These are phyloP conservation scores for Psettodes erumei DNA, from an alignment of 2,113 vertebrate species.

Conservation along the genomic window DNA sequence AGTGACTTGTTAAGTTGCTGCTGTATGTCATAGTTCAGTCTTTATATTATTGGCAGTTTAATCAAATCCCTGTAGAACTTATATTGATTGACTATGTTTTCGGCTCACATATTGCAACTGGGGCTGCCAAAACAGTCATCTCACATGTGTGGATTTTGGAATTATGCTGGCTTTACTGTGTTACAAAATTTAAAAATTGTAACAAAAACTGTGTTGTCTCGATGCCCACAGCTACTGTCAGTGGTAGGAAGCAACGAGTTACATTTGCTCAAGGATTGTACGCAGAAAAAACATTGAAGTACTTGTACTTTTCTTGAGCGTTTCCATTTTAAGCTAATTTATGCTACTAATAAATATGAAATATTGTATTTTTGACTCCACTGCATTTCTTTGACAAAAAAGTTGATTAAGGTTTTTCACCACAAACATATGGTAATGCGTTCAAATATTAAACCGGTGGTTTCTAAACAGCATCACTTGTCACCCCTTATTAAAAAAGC, in stretches of 20 bases:
- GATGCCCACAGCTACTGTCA: background rate
- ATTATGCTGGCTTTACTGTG: background rate
- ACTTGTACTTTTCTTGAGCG: too few relatives aligned
- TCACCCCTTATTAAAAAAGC: too few relatives aligned
- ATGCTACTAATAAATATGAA: background rate
- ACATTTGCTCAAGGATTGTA: background rate
- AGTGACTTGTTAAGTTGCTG: background rate
- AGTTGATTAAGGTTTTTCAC: too few relatives aligned
- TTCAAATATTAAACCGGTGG: background rate
- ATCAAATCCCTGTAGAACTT: background rate
- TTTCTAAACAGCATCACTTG: too few relatives aligned
- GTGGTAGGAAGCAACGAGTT: background rate
- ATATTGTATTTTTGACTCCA: background rate
- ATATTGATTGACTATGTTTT: background rate
- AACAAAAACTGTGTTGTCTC: background rate
- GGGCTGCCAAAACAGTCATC: background rate
- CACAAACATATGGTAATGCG: background rate
- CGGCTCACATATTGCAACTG: background rate
- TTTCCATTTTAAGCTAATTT: too few relatives aligned
- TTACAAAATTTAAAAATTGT: background rate
- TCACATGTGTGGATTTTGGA: background rate
- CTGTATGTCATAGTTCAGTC: background rate
- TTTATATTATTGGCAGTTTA: background rate
- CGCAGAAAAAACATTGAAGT: background rate
- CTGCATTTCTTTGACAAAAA: too few relatives aligned